These are phyloP conservation scores for Sebastes taczanowskii DNA, from an alignment of 2,797 vertebrate species.

Conservation along the genomic window DNA sequence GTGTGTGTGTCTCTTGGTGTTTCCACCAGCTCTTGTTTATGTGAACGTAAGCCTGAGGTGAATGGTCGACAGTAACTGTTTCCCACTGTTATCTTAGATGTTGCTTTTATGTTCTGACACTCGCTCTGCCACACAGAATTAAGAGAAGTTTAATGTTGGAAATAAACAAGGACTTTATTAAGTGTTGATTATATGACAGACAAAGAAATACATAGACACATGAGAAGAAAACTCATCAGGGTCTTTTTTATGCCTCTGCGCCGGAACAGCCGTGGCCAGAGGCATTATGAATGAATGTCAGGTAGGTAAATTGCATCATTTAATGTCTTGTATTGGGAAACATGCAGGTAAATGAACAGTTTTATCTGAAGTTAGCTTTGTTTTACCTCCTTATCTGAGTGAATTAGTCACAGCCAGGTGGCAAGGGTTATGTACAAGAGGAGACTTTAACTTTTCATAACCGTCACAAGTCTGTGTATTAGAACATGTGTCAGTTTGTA, in stretches of 20 bases:
- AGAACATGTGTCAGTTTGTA: too few species aligned
- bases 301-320: not conserved
- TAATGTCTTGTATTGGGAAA: not conserved
- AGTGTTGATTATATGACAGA: not conserved
- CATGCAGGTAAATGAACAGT: not conserved
- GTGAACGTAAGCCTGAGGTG: slow-evolving; percentile 54
- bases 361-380: not conserved
- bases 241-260: too few species aligned
- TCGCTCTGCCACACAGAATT: not conserved
- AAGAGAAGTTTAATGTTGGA: not conserved
- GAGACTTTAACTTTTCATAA: too few species aligned
- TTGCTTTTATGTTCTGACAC: slow-evolving; percentile 7
- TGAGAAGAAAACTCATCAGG: not conserved
- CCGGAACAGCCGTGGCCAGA: accelerated
- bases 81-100: slow-evolving; percentile 47
- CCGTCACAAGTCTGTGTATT: too few species aligned
- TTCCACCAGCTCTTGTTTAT: slow-evolving; percentile 40
- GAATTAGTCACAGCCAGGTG: too few species aligned
- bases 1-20: slow-evolving; percentile 24
- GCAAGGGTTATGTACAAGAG: too few species aligned
- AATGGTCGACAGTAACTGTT: slow-evolving; percentile 64
- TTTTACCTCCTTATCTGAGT: too few species aligned
- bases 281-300: not conserved
- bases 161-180: not conserved
- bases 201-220: not conserved